These are phyloP conservation scores for Drosophila elegans DNA, from an alignment of 1,140 invertebrate species.

Conservation along the genomic window DNA sequence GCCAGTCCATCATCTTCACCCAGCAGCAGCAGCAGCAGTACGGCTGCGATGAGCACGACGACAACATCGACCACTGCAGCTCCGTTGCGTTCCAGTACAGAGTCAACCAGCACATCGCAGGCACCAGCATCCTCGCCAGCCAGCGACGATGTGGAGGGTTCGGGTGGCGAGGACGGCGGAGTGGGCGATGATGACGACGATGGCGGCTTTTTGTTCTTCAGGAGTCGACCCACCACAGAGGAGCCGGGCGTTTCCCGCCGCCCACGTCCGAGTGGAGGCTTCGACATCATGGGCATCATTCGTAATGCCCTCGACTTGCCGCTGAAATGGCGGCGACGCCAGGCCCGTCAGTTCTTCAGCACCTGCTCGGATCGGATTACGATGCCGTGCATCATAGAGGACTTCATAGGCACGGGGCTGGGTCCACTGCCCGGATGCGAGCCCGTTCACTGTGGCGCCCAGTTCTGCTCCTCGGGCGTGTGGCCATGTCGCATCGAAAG, in stretches of 20 bases:
- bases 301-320: slow-evolving; percentile 51
- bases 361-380: slow-evolving; percentile 90
- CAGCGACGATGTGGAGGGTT: slow-evolving; percentile 80
- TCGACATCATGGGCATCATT: slow-evolving; percentile 66
- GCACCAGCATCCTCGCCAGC: slow-evolving; percentile 40
- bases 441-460: slow-evolving; percentile 90
- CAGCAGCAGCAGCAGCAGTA: slow-evolving; percentile 15
- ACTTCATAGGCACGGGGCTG: slow-evolving; percentile 89
- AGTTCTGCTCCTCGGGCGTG: slow-evolving; percentile 87
- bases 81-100: slow-evolving; percentile 49
- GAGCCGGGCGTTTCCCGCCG: slow-evolving; percentile 55
- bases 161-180: slow-evolving; percentile 66
- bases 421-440: slow-evolving; percentile 74
- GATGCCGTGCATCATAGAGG: slow-evolving; percentile 92
- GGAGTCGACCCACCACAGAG: slow-evolving; percentile 40
- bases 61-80: slow-evolving; percentile 44
- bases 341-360: slow-evolving; percentile 78
- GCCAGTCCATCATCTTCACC: not conserved
- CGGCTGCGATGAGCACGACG: slow-evolving; percentile 30
- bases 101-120: slow-evolving; percentile 24
- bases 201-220: slow-evolving; percentile 55
- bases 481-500: slow-evolving; percentile 90
- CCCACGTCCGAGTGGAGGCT: slow-evolving; percentile 66
- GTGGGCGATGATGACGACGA: slow-evolving; percentile 31
- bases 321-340: slow-evolving; percentile 57